Base-by-base conservation (phyloP, 2,888 invertebrate genomes). In the Tetranychus piercei region DNA sequence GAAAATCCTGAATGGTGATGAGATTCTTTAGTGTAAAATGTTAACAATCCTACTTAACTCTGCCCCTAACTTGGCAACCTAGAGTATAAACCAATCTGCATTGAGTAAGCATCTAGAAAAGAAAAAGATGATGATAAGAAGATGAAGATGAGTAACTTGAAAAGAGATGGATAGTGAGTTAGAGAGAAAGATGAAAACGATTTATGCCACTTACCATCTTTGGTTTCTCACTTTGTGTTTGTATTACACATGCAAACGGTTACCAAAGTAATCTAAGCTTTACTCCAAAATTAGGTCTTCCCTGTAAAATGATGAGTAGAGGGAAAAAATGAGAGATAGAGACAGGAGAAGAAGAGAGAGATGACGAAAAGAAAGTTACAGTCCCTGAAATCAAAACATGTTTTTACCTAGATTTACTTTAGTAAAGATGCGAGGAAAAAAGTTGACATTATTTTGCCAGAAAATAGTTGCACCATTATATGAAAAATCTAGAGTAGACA, bases 141-240 rank as follows among this genome's bases (percentile, higher is more conserved):
- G 66, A 66, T 18, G 22, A 22, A n/a, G 67, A 67, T n/a, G 22
- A 22, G n/a, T 9, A 67, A 9, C 9, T n/a, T 22, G 23, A 71
- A n/a, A 22, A 67, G 67, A 67, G 67, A 67, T 9, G 8, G 67
- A 67, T n/a, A 67, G 67, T 18, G 34, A 74, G 71, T 20, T 9
- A 6, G 6, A 67, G 67, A 67, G 67, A 67, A 7, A 6, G 34
- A 23, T 23, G 20, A 67, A 67, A 67, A 22, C 20, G 34, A 69
- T 23, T 69, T 22, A 69, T 69, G 23, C 22, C 11, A 11, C 22
- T 69, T 22, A 23, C 69, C 34, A 20, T 69, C 69, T 69, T 55
- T 55, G 55, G 55, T 55, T 55, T 9, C 55, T 55, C 55, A 55
- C 55, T 55, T 15, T 55, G 55, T 15, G 11, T 55, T 55, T 15